These are phyloP conservation scores for Eupsittula cactorum DNA, from an alignment of 2,113 vertebrate genomes.

Conservation along the genomic window DNA sequence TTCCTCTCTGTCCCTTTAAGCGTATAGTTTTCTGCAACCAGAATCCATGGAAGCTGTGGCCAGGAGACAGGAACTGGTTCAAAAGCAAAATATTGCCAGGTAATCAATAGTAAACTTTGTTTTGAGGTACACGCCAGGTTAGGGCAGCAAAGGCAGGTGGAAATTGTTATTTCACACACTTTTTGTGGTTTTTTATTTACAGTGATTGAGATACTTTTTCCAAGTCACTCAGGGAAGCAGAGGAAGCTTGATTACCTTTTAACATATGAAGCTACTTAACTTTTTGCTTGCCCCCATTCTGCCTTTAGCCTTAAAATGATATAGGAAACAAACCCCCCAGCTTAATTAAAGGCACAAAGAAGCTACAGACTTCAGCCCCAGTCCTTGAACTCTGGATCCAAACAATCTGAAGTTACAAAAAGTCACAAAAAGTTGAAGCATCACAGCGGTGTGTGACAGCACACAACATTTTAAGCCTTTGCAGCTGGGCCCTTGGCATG, in stretches of 20 bases:
- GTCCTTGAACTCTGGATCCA: not conserved
- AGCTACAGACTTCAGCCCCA: not conserved
- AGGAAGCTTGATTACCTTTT: not conserved
- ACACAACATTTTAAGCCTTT: not conserved
- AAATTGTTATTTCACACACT: not conserved
- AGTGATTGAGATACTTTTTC: not conserved
- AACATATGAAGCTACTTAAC: not conserved
- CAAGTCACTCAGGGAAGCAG: not conserved
- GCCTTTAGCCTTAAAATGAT: not conserved
- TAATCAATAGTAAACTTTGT: constrained; percentile 57
- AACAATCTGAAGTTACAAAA: not conserved
- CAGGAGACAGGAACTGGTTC: constrained; percentile 90
- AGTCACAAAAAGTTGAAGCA: not conserved
- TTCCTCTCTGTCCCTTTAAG: constrained; percentile 25
- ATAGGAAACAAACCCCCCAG: not conserved
- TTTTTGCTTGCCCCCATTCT: not conserved
- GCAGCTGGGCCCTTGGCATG: not conserved
- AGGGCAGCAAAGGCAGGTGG: not conserved
- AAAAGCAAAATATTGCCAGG: constrained; percentile 94
- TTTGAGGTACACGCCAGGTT: not conserved
- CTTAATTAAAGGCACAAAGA: not conserved
- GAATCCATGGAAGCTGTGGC: constrained; percentile 90
- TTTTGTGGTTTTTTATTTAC: not conserved
- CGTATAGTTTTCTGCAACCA: constrained; percentile 86
- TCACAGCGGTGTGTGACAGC: not conserved